Conservation (phyloP, 2,888 invertebrate genomes). For the Agrochola litura region DNA sequence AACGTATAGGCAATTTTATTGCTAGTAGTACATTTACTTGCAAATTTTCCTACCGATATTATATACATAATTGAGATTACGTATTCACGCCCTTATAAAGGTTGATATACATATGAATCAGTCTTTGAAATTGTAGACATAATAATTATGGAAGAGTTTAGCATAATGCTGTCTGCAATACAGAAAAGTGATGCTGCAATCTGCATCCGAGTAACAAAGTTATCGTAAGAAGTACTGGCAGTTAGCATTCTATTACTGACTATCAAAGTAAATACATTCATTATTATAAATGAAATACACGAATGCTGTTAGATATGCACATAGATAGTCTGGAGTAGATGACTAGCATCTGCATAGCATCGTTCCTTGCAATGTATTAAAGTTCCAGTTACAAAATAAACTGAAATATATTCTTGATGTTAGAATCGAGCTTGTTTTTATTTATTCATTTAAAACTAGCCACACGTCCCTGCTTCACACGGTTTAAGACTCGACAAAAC, state of each 20-base stretch:
- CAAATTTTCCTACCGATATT: conserved; percentile 41
- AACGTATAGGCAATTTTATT: conserved; percentile 55
- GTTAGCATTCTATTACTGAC: conserved; percentile 43
- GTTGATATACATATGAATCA: conserved; percentile 30
- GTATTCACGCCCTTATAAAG: conserved; percentile 29
- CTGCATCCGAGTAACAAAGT: conserved; percentile 21
- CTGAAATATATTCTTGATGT: background rate
- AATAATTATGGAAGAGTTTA: conserved; percentile 17
- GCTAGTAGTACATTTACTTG: conserved; percentile 62
- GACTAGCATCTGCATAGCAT: conserved; percentile 25
- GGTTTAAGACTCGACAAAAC: too few species aligned
- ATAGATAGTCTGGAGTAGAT: conserved; percentile 34
- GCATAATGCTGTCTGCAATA: conserved; percentile 26
- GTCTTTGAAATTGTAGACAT: conserved; percentile 13
- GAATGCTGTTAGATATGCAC: conserved; percentile 50
- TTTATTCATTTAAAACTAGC: too few species aligned
- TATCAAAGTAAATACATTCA: conserved; percentile 45
- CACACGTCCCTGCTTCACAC: too few species aligned
- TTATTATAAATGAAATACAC: conserved; percentile 45
- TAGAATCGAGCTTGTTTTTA: background rate
- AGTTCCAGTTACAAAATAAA: conserved; percentile 19
- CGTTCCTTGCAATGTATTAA: conserved; percentile 24
- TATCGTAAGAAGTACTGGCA: conserved; percentile 29
- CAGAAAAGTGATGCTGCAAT: conserved; percentile 29
- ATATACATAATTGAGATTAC: conserved; percentile 36